A percentile compares a stretch with the other conserved stretches of the same genome.
phyloP scores from a whole-genome alignment of 2,797 vertebrate species.

The Alosa sapidissima region DNA sequence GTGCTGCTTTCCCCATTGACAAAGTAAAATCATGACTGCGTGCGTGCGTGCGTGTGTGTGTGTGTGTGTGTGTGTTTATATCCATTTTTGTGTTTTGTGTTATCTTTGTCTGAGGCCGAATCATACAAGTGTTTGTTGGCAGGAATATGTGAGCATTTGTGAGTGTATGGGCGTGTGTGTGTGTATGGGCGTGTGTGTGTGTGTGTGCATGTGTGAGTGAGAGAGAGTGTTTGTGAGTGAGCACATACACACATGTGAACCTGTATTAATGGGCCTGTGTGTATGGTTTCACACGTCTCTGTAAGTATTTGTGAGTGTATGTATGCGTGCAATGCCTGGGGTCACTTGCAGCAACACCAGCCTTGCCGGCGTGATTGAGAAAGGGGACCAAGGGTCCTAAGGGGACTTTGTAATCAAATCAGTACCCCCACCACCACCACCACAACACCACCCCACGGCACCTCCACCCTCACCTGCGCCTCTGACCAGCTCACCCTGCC shows the following conservation, averaged over 20 bases:
- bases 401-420: constrained; percentile 4
- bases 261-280: not conserved
- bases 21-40: not conserved
- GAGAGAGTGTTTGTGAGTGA: not conserved
- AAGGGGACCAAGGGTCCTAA: not conserved
- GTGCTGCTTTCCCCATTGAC: not conserved
- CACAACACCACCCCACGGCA: not conserved
- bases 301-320: not conserved
- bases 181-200: constrained; percentile 28
- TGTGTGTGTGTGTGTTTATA: not conserved
- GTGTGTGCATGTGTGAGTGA: not conserved
- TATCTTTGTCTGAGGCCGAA: not conserved
- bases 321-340: not conserved
- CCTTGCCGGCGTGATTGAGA: not conserved
- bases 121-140: not conserved
- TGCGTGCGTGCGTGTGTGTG: not conserved
- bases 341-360: not conserved
- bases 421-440: not conserved
- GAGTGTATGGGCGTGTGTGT: constrained; percentile 28
- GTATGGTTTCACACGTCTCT: not conserved
- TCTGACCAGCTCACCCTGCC: not conserved
- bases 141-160: constrained; percentile 36
- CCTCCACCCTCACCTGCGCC: not conserved
- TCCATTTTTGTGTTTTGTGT: not conserved
- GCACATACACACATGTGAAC: not conserved